Percentiles rank a stretch among this genome's conserved stretches.
phyloP scores from a whole-genome alignment of 2,888 invertebrate species.

The Erebia ligea region DNA sequence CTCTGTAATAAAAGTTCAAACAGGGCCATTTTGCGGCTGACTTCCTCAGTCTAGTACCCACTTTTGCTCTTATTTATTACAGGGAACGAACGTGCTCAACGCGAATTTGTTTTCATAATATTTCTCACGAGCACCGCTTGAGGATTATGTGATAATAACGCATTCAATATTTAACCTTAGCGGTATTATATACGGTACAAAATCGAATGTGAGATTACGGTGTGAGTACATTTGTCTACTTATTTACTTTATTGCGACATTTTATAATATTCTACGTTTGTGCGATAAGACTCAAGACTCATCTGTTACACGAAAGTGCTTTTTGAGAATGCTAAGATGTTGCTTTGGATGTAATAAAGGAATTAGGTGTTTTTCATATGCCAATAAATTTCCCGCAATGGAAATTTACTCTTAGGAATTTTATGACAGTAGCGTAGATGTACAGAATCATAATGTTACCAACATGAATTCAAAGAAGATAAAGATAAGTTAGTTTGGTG shows the following conservation, averaged over 20 bases:
- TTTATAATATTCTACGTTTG: conserved; percentile 79
- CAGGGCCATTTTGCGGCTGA: conserved; percentile 69
- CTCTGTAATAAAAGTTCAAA: conserved; percentile 68
- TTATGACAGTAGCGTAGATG: background rate
- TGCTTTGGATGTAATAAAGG: conserved; percentile 24
- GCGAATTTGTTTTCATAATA: conserved; percentile 83
- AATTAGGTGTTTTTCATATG: conserved; percentile 21
- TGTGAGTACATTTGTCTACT: conserved; percentile 73
- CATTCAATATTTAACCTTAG: conserved; percentile 53
- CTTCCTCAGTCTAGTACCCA: conserved; percentile 57
- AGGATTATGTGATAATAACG: conserved; percentile 56
- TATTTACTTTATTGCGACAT: conserved; percentile 80
- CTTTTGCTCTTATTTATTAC: conserved; percentile 79
- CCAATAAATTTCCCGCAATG: conserved; percentile 8
- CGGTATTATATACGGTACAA: conserved; percentile 46
- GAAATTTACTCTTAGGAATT: background rate
- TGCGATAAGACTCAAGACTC: conserved; percentile 72
- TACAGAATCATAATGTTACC: conserved; percentile 4
- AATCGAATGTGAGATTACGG: conserved; percentile 44
- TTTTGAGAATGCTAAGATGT: conserved; percentile 49
- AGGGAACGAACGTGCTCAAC: conserved; percentile 79
- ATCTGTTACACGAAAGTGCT: conserved; percentile 65
- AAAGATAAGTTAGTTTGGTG: no score
- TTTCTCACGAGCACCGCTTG: conserved; percentile 67
- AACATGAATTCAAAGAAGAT: background rate